Evolutionary conservation across 1,140 invertebrate genomes (phyloP), one percentile per base, ranked within the genome.

Genomic region (Trissolcus basalis): DNA sequence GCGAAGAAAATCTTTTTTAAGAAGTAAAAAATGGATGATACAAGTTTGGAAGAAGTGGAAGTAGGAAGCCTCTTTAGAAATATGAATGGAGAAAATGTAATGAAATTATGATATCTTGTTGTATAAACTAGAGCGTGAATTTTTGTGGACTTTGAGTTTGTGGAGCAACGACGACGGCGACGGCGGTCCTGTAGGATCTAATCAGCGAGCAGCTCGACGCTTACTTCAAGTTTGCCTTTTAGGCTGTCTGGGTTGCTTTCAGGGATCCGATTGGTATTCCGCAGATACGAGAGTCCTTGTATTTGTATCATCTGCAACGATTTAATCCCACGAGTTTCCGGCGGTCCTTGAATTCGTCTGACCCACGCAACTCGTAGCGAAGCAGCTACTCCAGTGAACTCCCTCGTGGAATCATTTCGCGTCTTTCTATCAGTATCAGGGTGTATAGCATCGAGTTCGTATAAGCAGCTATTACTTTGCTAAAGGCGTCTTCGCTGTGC

Each of bases 181-280:
- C 55, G 35, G 15, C 54, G 27, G 63, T 13, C 51, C 58, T 68
- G 41, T 58, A 8, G 58, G 58, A 70, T 74, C 65, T 73, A 73
- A 78, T 73, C 69, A 73, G 59, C 69, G 55, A 56, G 59, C 41
- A 45, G 27, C 64, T 53, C 63, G 54, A 60, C 55, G 65, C 65
- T 70, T 78, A 70, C 50, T 70, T 72, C 51, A 59, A 77, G 68
- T 72, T 77, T 74, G 65, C 70, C 60, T 78, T 70, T 73, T 78
- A 78, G 70, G 76, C 70, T 67, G 19, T 47, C 45, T 36, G 39
- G 19, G 11, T 72, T 44, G 49, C 54, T 59, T 79, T 63, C 71
- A 51, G 47, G 80, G 79, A 86, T 82, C 78, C 84, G 82, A 84
- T 86, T 84, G 82, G 83, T 81, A 85, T 86, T 84, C 81, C 76